Conservation (phyloP, 2,113 vertebrate genomes). For the Charina bottae region DNA sequence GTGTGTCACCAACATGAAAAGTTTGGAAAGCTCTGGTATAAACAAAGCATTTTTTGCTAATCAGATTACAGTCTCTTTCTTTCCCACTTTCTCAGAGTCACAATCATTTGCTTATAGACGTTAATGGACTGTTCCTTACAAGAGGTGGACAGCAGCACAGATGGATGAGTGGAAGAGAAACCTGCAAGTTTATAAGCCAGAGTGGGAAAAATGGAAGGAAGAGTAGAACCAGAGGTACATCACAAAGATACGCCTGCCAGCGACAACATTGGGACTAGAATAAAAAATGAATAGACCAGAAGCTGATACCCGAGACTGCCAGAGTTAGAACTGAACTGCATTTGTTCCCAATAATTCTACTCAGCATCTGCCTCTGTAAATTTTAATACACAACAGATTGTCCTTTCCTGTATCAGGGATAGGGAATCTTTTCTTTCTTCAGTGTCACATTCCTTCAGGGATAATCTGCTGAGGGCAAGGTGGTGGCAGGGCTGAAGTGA, state of each 20-base stretch:
- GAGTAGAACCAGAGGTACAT: background rate
- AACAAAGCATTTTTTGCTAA: conserved; percentile 12
- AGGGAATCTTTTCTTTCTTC: too few species aligned
- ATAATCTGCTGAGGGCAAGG: too few species aligned
- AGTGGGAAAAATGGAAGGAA: background rate
- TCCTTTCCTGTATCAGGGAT: too few species aligned
- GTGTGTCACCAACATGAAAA: too few species aligned
- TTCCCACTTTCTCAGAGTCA: conserved; percentile 17
- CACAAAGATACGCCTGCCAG: background rate
- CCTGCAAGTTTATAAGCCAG: background rate
- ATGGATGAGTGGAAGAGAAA: background rate
- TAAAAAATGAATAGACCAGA: background rate
- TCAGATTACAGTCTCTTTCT: conserved; percentile 14
- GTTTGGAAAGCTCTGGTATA: too few species aligned
- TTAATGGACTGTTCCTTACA: conserved; percentile 8
- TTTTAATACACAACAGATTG: background rate
- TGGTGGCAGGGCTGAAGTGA: too few species aligned
- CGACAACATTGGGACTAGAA: background rate
- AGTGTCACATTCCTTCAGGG: too few species aligned
- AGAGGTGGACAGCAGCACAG: background rate
- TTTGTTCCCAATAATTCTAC: too few species aligned
- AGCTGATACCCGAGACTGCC: too few species aligned
- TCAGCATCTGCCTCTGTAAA: background rate
- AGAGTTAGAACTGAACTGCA: too few species aligned
- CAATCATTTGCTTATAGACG: conserved; percentile 17